phyloP scores from a whole-genome alignment of 1,140 invertebrate species.

The Agrilus planipennis region DNA sequence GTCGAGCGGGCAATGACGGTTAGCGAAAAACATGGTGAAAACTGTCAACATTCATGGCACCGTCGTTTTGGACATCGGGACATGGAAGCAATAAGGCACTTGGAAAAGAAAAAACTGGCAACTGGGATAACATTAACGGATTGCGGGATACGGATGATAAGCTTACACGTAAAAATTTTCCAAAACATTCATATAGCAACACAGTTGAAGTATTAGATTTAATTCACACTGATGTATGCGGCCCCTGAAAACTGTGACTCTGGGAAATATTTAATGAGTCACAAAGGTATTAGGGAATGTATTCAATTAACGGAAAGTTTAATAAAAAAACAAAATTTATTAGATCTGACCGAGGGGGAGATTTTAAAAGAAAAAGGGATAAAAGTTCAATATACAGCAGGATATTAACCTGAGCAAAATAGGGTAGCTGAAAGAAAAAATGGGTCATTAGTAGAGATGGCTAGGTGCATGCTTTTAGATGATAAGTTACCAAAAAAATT shows the following conservation, averaged over 20 bases:
- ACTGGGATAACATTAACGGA: not conserved
- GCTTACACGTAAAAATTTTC: slow-evolving; percentile 23
- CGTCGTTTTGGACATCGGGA: not conserved
- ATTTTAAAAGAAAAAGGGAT: not conserved
- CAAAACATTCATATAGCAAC: slow-evolving; percentile 12
- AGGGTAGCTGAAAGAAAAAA: not conserved
- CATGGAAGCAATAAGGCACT: not conserved
- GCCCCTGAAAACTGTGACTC: slow-evolving; percentile 22
- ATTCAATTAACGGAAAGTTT: slow-evolving; percentile 6
- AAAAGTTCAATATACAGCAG: not conserved
- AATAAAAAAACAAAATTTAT: slow-evolving; percentile 3
- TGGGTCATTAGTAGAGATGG: not conserved
- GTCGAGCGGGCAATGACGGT: not conserved
- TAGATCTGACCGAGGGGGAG: not conserved
- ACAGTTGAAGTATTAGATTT: slow-evolving; percentile 24
- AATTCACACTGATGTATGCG: slow-evolving; percentile 32
- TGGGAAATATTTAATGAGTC: slow-evolving; percentile 30
- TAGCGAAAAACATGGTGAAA: not conserved
- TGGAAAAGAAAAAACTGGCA: not conserved
- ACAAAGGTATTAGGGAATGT: slow-evolving; percentile 16
- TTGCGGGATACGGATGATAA: slow-evolving; percentile 12
- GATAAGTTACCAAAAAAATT: not conserved
- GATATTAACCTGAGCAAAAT: not conserved
- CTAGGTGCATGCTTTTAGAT: not conserved
- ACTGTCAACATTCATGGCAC: not conserved